These are phyloP conservation scores for Parus major DNA, from an alignment of 2,113 vertebrate genomes.

Conservation along the genomic window DNA sequence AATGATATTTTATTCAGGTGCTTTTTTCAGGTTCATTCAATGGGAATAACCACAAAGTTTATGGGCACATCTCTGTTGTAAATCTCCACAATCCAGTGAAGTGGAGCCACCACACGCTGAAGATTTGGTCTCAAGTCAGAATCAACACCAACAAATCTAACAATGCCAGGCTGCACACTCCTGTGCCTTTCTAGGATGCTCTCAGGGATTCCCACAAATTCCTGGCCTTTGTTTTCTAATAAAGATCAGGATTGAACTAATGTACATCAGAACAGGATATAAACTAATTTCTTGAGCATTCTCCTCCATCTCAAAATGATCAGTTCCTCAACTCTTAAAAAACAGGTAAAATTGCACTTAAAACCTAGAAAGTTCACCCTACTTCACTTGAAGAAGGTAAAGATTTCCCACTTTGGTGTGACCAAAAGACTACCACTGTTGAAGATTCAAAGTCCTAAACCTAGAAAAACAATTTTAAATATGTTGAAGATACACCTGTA, in stretches of 20 bases:
- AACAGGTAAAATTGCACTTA: neutral
- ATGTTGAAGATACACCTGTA: neutral
- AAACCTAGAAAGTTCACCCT: neutral
- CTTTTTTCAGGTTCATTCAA: neutral
- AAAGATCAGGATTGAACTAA: neutral
- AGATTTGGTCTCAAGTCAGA: neutral
- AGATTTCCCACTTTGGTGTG: neutral
- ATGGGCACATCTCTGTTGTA: neutral
- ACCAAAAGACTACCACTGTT: neutral
- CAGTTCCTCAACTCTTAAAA: neutral
- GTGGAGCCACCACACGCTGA: neutral
- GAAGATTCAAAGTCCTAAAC: neutral
- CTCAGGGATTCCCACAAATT: neutral
- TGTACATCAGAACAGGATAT: neutral
- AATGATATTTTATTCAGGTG: neutral
- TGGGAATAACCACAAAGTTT: neutral
- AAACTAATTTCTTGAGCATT: neutral
- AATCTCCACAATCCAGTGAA: neutral
- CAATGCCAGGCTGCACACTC: neutral
- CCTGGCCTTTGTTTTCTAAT: neutral
- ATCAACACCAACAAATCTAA: neutral
- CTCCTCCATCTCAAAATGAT: neutral
- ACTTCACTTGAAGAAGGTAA: too few species aligned
- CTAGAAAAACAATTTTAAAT: neutral
- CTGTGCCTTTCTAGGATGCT: neutral